These are phyloP conservation scores for Bombus waltoni DNA, from an alignment of 1,140 invertebrate species.

Conservation along the genomic window DNA sequence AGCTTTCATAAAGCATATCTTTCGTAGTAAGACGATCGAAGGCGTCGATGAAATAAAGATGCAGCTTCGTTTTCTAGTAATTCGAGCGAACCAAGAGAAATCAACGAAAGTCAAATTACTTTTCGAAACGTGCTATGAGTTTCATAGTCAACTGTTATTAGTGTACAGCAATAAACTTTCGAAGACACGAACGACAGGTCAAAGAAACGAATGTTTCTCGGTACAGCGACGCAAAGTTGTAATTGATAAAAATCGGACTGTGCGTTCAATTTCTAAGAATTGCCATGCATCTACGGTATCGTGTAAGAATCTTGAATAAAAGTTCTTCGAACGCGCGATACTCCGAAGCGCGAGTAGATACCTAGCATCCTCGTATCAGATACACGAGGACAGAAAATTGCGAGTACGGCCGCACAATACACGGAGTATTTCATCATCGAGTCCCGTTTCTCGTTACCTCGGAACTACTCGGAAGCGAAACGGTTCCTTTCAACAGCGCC, in stretches of 20 bases:
- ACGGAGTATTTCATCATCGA: constrained; percentile 12
- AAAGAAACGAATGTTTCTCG: background rate
- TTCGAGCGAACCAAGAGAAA: too few species aligned
- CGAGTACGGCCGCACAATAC: background rate
- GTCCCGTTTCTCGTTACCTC: constrained; percentile 13
- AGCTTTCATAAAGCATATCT: too few species aligned
- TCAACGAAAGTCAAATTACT: too few species aligned
- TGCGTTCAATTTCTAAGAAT: background rate
- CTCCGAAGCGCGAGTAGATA: background rate
- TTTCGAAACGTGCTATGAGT: too few species aligned
- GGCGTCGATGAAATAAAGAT: too few species aligned
- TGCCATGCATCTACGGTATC: background rate
- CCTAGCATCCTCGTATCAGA: background rate
- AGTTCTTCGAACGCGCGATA: background rate
- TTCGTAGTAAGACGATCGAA: too few species aligned
- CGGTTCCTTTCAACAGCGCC: constrained; percentile 13
- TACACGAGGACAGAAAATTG: constrained; percentile 14
- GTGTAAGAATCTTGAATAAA: background rate
- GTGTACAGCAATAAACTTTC: too few species aligned
- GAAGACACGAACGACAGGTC: background rate
- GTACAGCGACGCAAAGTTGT: background rate
- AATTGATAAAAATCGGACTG: background rate
- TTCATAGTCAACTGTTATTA: too few species aligned
- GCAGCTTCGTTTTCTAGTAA: too few species aligned
- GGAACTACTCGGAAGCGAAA: background rate